Percentiles rank a stretch among this genome's conserved stretches.
Evolutionary conservation across 2,113 vertebrate genomes (phyloP).

Genomic region (Pyrgilauda ruficollis): DNA sequence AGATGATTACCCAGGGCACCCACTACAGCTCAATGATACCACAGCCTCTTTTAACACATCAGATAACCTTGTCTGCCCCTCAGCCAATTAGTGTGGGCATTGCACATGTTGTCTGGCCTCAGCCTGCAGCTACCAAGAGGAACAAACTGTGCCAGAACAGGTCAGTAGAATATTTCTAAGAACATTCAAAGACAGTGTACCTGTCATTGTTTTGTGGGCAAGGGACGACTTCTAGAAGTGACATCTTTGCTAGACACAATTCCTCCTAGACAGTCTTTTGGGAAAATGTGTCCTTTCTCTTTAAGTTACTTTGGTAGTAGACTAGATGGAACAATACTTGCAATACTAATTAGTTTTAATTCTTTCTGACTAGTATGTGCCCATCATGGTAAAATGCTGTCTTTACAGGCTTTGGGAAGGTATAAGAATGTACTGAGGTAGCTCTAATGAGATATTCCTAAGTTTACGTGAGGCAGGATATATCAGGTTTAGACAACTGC

Average conservation of each 20-base stretch:
- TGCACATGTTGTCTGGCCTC: constrained; percentile 96
- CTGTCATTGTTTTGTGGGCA: background rate
- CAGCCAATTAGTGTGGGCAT: constrained; percentile 98
- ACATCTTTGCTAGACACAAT: background rate
- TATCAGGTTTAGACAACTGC: background rate
- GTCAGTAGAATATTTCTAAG: constrained; percentile 65
- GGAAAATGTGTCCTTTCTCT: constrained; percentile 5
- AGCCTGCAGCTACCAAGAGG: constrained; percentile 89
- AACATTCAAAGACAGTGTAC: background rate
- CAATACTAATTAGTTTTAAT: background rate
- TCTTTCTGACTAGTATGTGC: constrained; percentile 17
- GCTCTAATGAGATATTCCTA: background rate
- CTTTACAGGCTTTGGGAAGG: background rate
- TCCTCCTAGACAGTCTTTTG: constrained; percentile 23
- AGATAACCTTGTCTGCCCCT: constrained; percentile 93
- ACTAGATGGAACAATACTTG: constrained; percentile 30
- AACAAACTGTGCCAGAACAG: constrained; percentile 91
- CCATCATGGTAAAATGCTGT: background rate
- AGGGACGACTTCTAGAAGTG: background rate
- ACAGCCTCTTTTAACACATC: constrained; percentile 92
- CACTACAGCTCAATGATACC: constrained; percentile 93
- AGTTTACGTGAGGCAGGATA: background rate
- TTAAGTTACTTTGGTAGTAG: constrained; percentile 44
- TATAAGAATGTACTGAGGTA: background rate
- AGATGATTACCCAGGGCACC: constrained; percentile 90